Base-by-base conservation (phyloP, 1,140 invertebrate genomes). In the Adelges cooleyi region DNA sequence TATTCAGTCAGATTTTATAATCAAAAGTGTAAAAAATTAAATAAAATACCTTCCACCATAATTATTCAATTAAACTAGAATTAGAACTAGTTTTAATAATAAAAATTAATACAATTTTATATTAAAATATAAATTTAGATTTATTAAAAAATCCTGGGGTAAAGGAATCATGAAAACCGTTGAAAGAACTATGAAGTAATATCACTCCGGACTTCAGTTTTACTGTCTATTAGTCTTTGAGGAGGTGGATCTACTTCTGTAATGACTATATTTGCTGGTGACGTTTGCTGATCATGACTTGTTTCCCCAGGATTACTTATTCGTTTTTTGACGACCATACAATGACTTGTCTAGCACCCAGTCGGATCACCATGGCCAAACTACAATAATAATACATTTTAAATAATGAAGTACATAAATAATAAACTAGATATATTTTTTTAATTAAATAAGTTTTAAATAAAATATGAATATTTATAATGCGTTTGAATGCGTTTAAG, bases 271-370 rank as follows among this genome's bases (percentile, higher is more conserved):
- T 62, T 48, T 62, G 17, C 38, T 46, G 27, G n/a, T 29, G 56
- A 48, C 46, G 40, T 11, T 62, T n/a, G 56, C 44, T 3, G 25
- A 29, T 33, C 56, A 46, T 48, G 23, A 46, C 6, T n/a, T 2
- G n/a, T 62, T 48, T 62, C 65, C 18, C 51, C 50, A 66, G 65
- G 51, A 44, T 66, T 33, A 51, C 44, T 52, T 66, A 66, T 15
- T 66, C 33, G 65, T 66, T 66, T 66, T 66, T 66, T 66, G 65
- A 4, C 22, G 65, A 46, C 65, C 56, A 62, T 13, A 62, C 22
- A 33, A 62, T 62, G 44, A 65, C 54, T 67, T 49, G 53, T 44
- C 54, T 56, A 29, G 66, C 54, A 11, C 53, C 49, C 18, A 67
- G 38, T 44, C 66, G 48, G 2, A 67, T 22, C 15, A 67, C 48